Base-by-base conservation (phyloP, 2,797 vertebrate species). In the Platalea minor region DNA sequence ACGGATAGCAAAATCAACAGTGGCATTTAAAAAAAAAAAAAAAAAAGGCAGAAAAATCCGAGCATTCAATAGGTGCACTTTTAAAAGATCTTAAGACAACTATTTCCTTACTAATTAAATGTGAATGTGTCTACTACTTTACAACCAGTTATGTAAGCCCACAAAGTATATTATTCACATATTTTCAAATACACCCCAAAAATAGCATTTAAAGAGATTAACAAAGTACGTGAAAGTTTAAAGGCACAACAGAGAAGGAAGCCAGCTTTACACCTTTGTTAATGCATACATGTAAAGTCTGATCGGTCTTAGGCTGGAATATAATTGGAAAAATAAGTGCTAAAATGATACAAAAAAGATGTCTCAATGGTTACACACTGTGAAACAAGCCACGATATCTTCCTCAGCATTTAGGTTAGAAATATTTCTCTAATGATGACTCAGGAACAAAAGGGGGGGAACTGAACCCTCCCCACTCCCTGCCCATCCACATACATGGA, bases 161-260 rank as follows among this genome's bases (percentile, higher is more conserved):
- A 85, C 53, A 41, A 87, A 88, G 39, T 53, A 73, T 35, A 91
- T 84, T 69, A 88, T 72, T 88, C 65, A 73, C 33, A 51, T 75
- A 89, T 81, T 95, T 95, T 92, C 75, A 89, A 89, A 96, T 68
- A 84, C 31, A 95, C 33, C 33, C 79, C 83, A 68, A 95, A 84
- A 93, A 69, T 63, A 77, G 53, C 53, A 81, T 76, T 93, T 89
- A 85, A 89, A 65, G n/a, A 89, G 28, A 87, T 61, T 46, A 93
- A 88, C 68, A 90, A 92, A 90, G 57, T 75, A 72, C 46, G 86
- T 68, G 78, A 56, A 76, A 78, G 43, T 78, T 93, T 89, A 93
- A 93, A 95, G 91, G 80, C 73, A 92, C 43, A 77, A 85, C 80
- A 70, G 46, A 89, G 65, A 85, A 86, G 73, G 37, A 81, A 92